Evolutionary conservation across 2,113 vertebrate species (phyloP).

Genomic region (Tamias sibiricus): DNA sequence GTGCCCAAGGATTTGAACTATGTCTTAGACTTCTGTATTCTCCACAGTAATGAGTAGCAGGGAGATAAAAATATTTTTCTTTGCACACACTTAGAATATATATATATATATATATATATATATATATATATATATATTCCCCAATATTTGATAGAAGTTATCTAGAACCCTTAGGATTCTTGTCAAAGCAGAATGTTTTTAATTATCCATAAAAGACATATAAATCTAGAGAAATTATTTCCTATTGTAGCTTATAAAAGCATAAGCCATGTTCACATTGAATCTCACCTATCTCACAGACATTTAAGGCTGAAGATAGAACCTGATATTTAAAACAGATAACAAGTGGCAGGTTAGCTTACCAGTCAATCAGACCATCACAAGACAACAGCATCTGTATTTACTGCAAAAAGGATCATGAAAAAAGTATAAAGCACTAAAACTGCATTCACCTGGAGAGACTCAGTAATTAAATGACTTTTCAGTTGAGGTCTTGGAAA

Average conservation of each 20-base stretch:
- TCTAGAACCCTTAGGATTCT: neutral
- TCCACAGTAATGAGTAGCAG: neutral
- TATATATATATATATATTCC: neutral
- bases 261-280: neutral
- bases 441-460: neutral
- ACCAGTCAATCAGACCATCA: neutral
- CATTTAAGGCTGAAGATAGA: neutral
- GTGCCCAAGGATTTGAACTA: neutral
- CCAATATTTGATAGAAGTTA: neutral
- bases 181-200: constrained; percentile 14
- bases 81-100: neutral
- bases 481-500: neutral
- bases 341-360: neutral
- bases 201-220: neutral
- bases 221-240: neutral
- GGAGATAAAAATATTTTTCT: neutral
- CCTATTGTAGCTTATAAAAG: neutral
- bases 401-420: constrained; percentile 23
- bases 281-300: neutral
- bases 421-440: neutral
- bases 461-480: constrained; percentile 30
- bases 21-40: neutral
- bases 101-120: neutral
- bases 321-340: neutral
- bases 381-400: neutral